A percentile compares a stretch with the other conserved stretches of the same genome.
These are phyloP conservation scores for Mellivora capensis DNA, from an alignment of 2,113 vertebrate genomes.

Conservation along the genomic window DNA sequence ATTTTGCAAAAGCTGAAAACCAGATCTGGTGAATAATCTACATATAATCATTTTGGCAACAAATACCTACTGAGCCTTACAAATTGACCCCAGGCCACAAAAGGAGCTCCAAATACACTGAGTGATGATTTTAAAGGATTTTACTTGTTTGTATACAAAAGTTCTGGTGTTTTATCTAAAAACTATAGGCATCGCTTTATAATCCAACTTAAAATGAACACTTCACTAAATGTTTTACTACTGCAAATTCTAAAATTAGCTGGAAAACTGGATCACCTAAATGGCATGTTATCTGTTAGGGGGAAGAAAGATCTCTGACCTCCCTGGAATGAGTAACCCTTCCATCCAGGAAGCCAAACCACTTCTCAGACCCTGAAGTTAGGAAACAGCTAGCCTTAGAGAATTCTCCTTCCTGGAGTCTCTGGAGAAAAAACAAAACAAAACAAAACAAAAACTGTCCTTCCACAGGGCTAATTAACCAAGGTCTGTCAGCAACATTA, in stretches of 20 bases:
- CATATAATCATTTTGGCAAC: conserved; percentile 21
- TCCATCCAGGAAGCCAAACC: neutral
- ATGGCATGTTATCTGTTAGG: neutral
- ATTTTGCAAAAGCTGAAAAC: neutral
- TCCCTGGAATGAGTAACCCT: neutral
- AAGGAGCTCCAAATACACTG: neutral
- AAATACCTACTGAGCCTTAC: neutral
- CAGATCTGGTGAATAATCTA: conserved; percentile 36
- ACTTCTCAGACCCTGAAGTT: neutral
- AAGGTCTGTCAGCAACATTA: neutral
- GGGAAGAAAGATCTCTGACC: conserved; percentile 5
- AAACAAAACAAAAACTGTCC: neutral
- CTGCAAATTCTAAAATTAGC: conserved; percentile 13
- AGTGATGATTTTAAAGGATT: neutral
- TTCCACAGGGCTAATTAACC: neutral
- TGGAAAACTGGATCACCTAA: neutral
- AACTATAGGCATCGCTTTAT: neutral
- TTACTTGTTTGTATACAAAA: neutral
- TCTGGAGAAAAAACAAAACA: neutral
- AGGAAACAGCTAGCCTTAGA: neutral
- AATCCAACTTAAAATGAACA: neutral
- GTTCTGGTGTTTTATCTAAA: conserved; percentile 18
- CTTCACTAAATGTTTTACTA: neutral
- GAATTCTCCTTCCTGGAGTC: neutral
- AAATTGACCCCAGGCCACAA: neutral